Percentiles rank a stretch among this genome's conserved stretches.
These are phyloP conservation scores for Chaetodon auriga DNA, from an alignment of 2,113 vertebrate species.

Conservation along the genomic window DNA sequence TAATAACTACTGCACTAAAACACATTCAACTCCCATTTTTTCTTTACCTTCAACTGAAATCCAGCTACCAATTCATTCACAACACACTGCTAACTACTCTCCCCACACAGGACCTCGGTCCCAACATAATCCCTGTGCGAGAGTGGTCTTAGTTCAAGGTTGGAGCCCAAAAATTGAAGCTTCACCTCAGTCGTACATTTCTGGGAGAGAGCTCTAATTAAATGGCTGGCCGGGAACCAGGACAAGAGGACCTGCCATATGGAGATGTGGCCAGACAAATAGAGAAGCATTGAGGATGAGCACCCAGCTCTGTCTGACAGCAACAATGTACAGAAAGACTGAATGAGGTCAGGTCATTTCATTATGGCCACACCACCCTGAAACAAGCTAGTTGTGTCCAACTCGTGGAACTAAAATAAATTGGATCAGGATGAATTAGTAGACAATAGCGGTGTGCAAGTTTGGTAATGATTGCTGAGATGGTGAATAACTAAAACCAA, in stretches of 20 bases:
- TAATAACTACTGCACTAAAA: background rate
- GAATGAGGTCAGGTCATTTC: background rate
- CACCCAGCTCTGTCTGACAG: background rate
- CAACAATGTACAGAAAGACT: background rate
- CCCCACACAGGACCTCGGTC: background rate
- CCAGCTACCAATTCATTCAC: background rate
- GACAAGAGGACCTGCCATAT: slow-evolving; percentile 8
- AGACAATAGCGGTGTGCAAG: background rate
- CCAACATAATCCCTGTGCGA: background rate
- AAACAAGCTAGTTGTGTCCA: slow-evolving; percentile 4
- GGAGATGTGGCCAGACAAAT: background rate
- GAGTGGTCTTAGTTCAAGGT: slow-evolving; percentile 14
- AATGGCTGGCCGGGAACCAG: background rate
- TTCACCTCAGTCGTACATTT: background rate
- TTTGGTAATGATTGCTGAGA: background rate
- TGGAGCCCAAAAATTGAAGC: background rate
- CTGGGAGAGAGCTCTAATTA: background rate
- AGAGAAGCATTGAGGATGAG: slow-evolving; percentile 1
- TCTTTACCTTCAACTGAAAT: background rate
- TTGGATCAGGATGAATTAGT: slow-evolving; percentile 16
- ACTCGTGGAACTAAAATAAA: background rate
- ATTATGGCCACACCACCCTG: background rate
- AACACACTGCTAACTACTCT: background rate
- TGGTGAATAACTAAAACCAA: background rate
- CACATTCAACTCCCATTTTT: background rate